A percentile compares a stretch with the other conserved stretches of the same genome.
phyloP scores from a whole-genome alignment of 2,888 invertebrate species.

The Cabera pusaria region DNA sequence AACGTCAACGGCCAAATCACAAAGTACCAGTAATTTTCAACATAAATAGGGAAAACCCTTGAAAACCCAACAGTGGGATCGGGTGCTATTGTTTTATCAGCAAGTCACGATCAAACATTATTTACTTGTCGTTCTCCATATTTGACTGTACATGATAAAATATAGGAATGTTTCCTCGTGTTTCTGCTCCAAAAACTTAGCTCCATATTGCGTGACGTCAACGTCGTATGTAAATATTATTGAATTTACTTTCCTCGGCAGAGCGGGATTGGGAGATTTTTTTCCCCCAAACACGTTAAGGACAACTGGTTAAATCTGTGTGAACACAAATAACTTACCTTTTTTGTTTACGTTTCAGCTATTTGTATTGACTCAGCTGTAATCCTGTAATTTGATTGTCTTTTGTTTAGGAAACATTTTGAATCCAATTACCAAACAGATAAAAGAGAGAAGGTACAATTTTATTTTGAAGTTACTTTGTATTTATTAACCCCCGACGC shows the following conservation, averaged over 20 bases:
- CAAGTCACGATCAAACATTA: too few relatives aligned
- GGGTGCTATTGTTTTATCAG: too few relatives aligned
- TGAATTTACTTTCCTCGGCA: constrained; percentile 37
- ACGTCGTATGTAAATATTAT: constrained; percentile 42
- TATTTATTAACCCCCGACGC: too few relatives aligned
- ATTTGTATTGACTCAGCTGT: constrained; percentile 8
- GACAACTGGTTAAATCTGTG: constrained; percentile 18
- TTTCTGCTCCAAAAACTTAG: constrained; percentile 20
- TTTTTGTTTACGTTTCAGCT: constrained; percentile 15
- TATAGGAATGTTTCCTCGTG: constrained; percentile 4
- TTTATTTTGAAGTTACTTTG: constrained; percentile 3
- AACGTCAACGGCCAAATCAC: too few relatives aligned
- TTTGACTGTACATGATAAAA: neutral
- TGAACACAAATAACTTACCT: constrained; percentile 15
- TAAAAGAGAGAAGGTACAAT: too few relatives aligned
- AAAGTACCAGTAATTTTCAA: too few relatives aligned
- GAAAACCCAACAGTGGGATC: too few relatives aligned
- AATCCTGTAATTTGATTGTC: too few relatives aligned
- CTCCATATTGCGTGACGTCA: constrained; percentile 3
- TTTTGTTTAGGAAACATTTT: too few relatives aligned
- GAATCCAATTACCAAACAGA: too few relatives aligned
- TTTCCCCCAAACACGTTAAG: constrained; percentile 9
- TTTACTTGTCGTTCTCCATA: too few relatives aligned
- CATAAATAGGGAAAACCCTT: too few relatives aligned
- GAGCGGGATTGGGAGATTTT: constrained; percentile 30